A percentile compares a stretch with the other conserved stretches of the same genome.
Conservation (phyloP, 2,113 vertebrate species). For the Muntiacus muntjak region DNA sequence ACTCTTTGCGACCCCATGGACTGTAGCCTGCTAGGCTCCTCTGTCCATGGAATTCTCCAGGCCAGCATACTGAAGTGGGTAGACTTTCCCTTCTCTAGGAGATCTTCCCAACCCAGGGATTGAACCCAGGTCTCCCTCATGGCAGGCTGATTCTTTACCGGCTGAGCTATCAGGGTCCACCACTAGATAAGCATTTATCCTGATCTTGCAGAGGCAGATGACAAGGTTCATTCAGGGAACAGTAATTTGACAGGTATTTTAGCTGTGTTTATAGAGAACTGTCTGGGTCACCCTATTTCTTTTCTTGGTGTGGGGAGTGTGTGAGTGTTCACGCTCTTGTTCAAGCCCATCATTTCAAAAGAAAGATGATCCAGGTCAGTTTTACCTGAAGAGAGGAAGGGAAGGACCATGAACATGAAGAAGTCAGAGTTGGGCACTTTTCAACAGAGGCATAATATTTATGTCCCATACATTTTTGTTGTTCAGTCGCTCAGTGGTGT, state of each 20-base stretch:
- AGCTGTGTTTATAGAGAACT: no score
- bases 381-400: neutral
- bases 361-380: neutral
- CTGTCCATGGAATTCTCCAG: neutral
- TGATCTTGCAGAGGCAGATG: neutral
- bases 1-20: neutral
- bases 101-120: neutral
- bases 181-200: neutral
- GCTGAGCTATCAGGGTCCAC: neutral
- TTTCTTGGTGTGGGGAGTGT: neutral
- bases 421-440: neutral
- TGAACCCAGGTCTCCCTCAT: neutral
- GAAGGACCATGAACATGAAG: neutral
- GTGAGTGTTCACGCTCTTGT: neutral
- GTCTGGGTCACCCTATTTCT: rapidly evolving
- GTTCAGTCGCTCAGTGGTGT: neutral
- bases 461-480: neutral
- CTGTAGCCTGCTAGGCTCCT: neutral
- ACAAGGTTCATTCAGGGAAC: rapidly evolving
- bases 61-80: neutral
- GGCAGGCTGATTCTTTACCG: neutral
- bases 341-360: neutral
- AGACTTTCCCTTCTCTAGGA: neutral
- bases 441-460: neutral
- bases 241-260: neutral